Evolutionary conservation across 2,797 vertebrate genomes (phyloP), one percentile per base, ranked within the genome.

Genomic region (Graptemys geographica): DNA sequence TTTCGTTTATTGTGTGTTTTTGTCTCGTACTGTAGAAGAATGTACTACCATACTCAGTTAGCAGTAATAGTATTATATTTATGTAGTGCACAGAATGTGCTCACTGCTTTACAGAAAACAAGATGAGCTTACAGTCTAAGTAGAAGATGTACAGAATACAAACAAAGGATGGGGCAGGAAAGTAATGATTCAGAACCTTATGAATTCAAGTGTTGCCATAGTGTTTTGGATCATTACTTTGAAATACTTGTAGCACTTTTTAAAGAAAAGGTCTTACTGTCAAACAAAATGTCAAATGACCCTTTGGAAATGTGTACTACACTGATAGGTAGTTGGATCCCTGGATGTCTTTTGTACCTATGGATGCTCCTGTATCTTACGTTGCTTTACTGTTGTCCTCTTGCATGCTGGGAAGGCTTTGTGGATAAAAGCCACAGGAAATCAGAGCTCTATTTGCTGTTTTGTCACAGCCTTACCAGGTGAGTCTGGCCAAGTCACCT

Each of bases 371-470:
- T 5, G 0, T 8, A 12, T 0, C 80, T 52, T 28, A 59, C 11
- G 0, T 8, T 0, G 0, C 33, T 84, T 49, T 62, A 1, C 21
- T 76, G 1, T 3, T 79, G 23, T 4, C 0, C 5, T 56, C 49
- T 5, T 57, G 51, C 0, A 1, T 3, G 9, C 12, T 53, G 44
- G 37, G 47, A 27, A 59, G 5, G 3, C 6, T 90, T 28, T 53
- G 15, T 47, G 8, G n/a, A 16, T 72, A 37, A 72, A 72, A 72
- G 19, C 65, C 37, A 41, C 19, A 37, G n/a, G 18, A 72, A n/a
- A 72, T 72, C n/a, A n/a, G 19, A 19, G 33, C 57, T 72, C 19
- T 72, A 21, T 37, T 72, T 1, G 2, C n/a, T 72, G 19, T 9
- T 72, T 37, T 37, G 57, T 59, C n/a, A 72, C 19, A 72, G 19